A percentile compares a stretch with the other conserved stretches of the same genome.
Evolutionary conservation across 2,888 invertebrate genomes (phyloP).

Genomic region (Pseudanteris insignis): DNA sequence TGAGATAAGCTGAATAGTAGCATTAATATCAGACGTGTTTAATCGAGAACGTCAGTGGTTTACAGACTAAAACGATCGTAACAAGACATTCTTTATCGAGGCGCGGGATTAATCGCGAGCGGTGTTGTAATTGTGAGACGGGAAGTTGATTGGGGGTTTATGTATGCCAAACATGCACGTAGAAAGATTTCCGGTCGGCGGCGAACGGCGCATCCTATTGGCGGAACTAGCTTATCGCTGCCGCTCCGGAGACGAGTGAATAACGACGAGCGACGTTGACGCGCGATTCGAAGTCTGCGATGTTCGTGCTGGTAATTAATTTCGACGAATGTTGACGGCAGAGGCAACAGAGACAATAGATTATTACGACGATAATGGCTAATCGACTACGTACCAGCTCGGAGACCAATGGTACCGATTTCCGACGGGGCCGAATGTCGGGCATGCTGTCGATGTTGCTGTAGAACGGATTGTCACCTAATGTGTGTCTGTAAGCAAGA

Average conservation of each 20-base stretch:
- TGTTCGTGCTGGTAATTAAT: slow-evolving; percentile 50
- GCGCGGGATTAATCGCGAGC: not conserved
- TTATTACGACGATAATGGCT: slow-evolving; percentile 57
- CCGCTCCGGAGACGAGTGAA: slow-evolving; percentile 19
- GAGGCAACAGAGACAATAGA: slow-evolving; percentile 56
- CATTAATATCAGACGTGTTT: too few species aligned
- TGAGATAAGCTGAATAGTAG: too few species aligned
- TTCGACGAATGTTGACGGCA: slow-evolving; percentile 50
- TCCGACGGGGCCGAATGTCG: slow-evolving; percentile 94
- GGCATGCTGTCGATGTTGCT: slow-evolving; percentile 99
- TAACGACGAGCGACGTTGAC: slow-evolving; percentile 46
- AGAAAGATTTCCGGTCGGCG: slow-evolving; percentile 25
- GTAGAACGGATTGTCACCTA: slow-evolving; percentile 96
- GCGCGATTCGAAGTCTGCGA: slow-evolving; percentile 34
- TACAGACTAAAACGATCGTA: too few species aligned
- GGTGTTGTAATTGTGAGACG: slow-evolving; percentile 4
- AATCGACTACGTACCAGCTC: slow-evolving; percentile 88
- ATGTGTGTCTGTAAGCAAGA: slow-evolving; percentile 75
- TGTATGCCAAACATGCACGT: slow-evolving; percentile 11
- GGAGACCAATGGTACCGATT: slow-evolving; percentile 97
- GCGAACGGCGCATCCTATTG: slow-evolving; percentile 24
- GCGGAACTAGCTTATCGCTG: slow-evolving; percentile 20
- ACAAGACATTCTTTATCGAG: too few species aligned
- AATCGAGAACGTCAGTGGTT: too few species aligned
- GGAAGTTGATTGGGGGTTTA: slow-evolving; percentile 5